Evolutionary conservation across 2,797 vertebrate genomes (phyloP), one percentile per base, ranked within the genome.

Genomic region (Chloroceryle amazona): DNA sequence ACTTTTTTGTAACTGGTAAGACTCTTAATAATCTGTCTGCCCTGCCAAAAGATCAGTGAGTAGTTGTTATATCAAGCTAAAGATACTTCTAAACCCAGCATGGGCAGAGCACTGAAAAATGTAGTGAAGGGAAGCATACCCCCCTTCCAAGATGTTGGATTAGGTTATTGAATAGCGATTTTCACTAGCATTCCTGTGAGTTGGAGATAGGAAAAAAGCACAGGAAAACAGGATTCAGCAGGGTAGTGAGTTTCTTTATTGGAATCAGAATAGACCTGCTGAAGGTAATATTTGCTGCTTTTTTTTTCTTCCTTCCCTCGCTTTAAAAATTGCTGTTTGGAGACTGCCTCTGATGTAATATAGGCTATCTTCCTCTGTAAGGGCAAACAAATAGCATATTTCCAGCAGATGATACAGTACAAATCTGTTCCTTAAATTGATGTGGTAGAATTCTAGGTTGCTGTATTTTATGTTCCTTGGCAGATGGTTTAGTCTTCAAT

Each of bases 401-500:
- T 81, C 21, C 28, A 67, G 55, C 29, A 85, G 70, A 49, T 49
- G 35, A 57, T 73, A 18, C 3, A 85, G 44, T 76, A 57, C 25
- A 49, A 80, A 70, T 22, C n/a, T 90, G 19, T 73, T 92, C 52
- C 21, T 81, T 82, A 76, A 95, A 82, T n/a, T 82, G 13, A n/a
- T 93, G 1, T 74, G 63, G 41, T 79, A 80, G 31, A 84, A 82
- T 89, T 80, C 60, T 68, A 22, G 41, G n/a, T 80, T 6, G 1
- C n/a, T 93, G 41, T 70, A 49, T 73, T 78, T 91, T 62, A 39
- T 85, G 37, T 94, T 89, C 13, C 19, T 71, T 60, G 14, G 44
- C 74, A 86, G 41, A 72, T 82, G 44, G 71, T 82, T 95, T 93
- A 52, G 22, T 86, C n/a, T 93, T 87, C 47, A 82, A 19, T 86